Percentiles rank a stretch among this genome's conserved stretches.
These are phyloP conservation scores for Equus quagga DNA, from an alignment of 2,113 vertebrate species.

Conservation along the genomic window DNA sequence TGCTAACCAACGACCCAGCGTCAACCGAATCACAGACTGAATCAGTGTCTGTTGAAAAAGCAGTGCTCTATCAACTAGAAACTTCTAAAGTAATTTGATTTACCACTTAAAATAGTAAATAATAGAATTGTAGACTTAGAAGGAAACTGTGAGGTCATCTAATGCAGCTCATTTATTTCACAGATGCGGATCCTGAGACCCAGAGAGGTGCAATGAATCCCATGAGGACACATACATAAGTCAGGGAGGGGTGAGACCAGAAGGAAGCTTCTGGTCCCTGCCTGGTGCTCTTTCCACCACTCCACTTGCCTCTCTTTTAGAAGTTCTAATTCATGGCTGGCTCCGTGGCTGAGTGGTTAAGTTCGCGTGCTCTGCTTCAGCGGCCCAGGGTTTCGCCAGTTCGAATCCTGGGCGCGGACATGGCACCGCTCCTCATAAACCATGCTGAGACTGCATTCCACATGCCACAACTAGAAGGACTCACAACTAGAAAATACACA, in stretches of 20 bases:
- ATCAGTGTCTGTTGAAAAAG: background rate
- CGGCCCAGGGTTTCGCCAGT: no score
- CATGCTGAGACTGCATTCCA: no score
- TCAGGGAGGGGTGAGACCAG: background rate
- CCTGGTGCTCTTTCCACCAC: background rate
- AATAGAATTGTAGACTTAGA: background rate
- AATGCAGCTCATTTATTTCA: background rate
- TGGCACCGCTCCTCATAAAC: no score
- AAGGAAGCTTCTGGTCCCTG: background rate
- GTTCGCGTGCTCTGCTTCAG: no score
- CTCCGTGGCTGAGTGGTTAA: no score
- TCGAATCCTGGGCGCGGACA: no score
- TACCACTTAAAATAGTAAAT: background rate
- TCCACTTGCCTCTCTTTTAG: background rate
- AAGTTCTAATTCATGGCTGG: background rate
- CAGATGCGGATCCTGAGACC: background rate
- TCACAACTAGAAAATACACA: no score
- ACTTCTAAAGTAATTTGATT: conserved; percentile 52
- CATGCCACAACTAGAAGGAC: no score
- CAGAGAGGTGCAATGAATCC: background rate
- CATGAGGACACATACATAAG: background rate
- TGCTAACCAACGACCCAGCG: background rate
- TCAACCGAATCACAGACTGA: conserved; percentile 19
- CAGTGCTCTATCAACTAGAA: conserved; percentile 16
- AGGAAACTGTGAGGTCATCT: background rate